Evolutionary conservation across 2,113 vertebrate species (phyloP).

Genomic region (Nycticebus coucang): DNA sequence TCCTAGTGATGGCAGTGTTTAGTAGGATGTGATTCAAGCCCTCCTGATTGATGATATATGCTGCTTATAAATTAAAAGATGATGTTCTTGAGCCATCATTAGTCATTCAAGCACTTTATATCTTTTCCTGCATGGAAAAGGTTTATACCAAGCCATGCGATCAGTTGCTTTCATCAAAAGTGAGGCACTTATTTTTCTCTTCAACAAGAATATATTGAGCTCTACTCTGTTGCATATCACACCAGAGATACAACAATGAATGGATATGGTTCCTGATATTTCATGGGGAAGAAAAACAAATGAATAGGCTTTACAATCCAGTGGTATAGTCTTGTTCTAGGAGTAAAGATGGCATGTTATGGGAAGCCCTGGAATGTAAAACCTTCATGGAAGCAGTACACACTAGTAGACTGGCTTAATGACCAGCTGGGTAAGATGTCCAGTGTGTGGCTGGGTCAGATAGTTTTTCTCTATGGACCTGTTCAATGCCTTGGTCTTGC

Average conservation of each 20-base stretch:
- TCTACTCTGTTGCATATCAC: neutral
- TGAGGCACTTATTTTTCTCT: constrained; percentile 48
- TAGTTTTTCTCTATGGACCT: neutral
- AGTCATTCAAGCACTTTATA: neutral
- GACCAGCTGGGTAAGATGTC: neutral
- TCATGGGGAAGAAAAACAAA: neutral
- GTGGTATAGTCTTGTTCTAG: neutral
- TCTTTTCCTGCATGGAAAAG: neutral
- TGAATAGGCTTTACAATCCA: neutral
- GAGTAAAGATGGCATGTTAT: neutral
- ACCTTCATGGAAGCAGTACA: neutral
- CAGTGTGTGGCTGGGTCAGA: neutral
- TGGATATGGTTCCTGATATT: neutral
- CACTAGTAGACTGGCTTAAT: neutral
- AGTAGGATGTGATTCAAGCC: neutral
- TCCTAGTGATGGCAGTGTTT: neutral
- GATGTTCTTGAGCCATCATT: neutral
- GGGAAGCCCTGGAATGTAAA: neutral
- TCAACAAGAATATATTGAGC: constrained; percentile 6
- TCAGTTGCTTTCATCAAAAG: neutral
- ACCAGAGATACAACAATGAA: neutral
- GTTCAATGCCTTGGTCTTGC: neutral
- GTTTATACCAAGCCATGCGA: neutral
- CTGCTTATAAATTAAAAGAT: constrained; percentile 14
- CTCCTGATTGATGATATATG: neutral